Conservation (phyloP, 2,888 invertebrate genomes). For the Cephus nigrinus region DNA sequence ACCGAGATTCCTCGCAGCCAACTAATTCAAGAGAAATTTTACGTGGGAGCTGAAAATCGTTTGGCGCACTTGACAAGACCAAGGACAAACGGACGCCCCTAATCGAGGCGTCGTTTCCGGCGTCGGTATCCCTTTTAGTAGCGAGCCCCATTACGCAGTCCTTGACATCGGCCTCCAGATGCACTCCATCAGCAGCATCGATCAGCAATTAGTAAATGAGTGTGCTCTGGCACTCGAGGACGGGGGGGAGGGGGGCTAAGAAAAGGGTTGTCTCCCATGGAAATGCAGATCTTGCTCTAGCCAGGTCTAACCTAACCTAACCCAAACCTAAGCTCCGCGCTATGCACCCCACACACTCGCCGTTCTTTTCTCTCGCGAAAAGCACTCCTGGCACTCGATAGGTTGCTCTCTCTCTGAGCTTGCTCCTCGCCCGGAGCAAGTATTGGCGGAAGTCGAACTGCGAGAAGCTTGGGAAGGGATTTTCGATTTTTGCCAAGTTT, state of each 20-base stretch:
- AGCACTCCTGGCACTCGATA: neutral
- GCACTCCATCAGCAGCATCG: constrained; percentile 36
- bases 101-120: neutral
- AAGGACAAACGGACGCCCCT: neutral
- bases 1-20: neutral
- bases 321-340: neutral
- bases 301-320: neutral
- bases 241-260: neutral
- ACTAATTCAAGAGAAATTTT: neutral
- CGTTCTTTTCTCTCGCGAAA: neutral
- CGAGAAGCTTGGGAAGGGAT: neutral
- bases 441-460: neutral
- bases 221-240: constrained; percentile 29
- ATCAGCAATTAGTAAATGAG: constrained; percentile 50
- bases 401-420: neutral
- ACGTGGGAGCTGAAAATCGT: neutral
- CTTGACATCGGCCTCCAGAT: constrained; percentile 36
- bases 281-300: neutral
- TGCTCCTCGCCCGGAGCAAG: neutral
- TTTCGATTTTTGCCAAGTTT: neutral
- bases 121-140: constrained; percentile 15
- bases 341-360: neutral
- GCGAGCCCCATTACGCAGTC: constrained; percentile 27
- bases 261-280: neutral
- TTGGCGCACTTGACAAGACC: neutral